Conservation (phyloP, 1,140 invertebrate species). For the Listronotus oregonensis region DNA sequence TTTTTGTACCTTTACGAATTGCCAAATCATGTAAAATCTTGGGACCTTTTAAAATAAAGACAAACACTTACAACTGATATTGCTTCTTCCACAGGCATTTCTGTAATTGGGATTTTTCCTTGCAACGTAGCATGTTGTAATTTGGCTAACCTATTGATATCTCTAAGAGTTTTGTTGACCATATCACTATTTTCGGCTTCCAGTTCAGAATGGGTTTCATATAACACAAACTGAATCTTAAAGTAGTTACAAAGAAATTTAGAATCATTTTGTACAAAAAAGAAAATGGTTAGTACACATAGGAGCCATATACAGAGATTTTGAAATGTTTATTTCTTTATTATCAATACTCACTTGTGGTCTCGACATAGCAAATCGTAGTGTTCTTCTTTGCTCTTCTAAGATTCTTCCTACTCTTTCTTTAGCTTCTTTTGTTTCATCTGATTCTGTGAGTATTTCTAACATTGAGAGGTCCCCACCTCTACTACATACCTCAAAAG, state of each 20-base stretch:
- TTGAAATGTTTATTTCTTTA: too few relatives aligned
- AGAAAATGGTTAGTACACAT: too few relatives aligned
- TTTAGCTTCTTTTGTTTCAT: conserved; percentile 64
- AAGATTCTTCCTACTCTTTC: conserved; percentile 64
- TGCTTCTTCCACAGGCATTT: conserved; percentile 13
- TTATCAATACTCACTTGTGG: conserved; percentile 61
- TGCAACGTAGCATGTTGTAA: conserved; percentile 64
- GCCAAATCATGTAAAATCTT: too few relatives aligned
- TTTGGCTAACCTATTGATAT: conserved; percentile 66
- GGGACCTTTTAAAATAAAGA: too few relatives aligned
- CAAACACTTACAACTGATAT: too few relatives aligned
- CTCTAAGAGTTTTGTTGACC: conserved; percentile 63
- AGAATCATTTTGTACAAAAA: too few relatives aligned
- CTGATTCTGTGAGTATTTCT: conserved; percentile 68
- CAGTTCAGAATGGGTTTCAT: conserved; percentile 73
- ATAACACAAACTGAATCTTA: conserved; percentile 70
- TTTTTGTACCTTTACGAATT: too few relatives aligned
- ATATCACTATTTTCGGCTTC: conserved; percentile 69
- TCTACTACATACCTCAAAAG: conserved; percentile 60
- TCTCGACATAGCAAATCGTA: conserved; percentile 68
- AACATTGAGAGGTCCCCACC: conserved; percentile 71
- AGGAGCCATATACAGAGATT: too few relatives aligned
- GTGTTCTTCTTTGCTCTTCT: conserved; percentile 69
- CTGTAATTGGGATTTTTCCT: conserved; percentile 40
- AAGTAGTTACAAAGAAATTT: conserved; percentile 19